phyloP scores from a whole-genome alignment of 2,888 invertebrate genomes.

The Meiosimyza decipiens region DNA sequence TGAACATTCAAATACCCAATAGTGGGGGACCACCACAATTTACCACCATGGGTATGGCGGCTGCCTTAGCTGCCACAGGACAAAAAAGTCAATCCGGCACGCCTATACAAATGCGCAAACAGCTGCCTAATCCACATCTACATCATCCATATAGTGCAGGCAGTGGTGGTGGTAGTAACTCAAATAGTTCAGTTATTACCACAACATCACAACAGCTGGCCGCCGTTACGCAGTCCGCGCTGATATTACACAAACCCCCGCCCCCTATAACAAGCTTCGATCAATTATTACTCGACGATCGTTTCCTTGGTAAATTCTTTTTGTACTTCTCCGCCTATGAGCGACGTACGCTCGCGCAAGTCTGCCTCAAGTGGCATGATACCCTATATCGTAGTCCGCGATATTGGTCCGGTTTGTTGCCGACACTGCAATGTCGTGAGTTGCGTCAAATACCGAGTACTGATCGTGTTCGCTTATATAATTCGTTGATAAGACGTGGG shows the following conservation, averaged over 20 bases:
- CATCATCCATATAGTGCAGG: constrained; percentile 58
- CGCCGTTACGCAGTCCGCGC: constrained; percentile 55
- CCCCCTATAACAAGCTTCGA: constrained; percentile 75
- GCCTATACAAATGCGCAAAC: constrained; percentile 64
- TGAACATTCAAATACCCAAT: constrained; percentile 59
- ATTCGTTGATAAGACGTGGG: constrained; percentile 84
- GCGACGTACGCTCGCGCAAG: constrained; percentile 81
- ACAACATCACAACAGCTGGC: constrained; percentile 60
- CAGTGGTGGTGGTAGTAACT: constrained; percentile 31
- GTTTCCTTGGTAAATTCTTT: constrained; percentile 87
- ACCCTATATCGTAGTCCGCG: constrained; percentile 87
- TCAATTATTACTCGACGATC: constrained; percentile 84
- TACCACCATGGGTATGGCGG: constrained; percentile 60
- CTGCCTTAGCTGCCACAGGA: constrained; percentile 50
- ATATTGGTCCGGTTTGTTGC: constrained; percentile 88
- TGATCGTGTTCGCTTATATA: constrained; percentile 76
- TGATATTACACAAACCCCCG: constrained; percentile 66
- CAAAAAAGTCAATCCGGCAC: constrained; percentile 60
- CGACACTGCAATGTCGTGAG: constrained; percentile 88
- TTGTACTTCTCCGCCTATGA: constrained; percentile 83
- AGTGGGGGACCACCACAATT: constrained; percentile 55
- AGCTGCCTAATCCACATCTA: constrained; percentile 64
- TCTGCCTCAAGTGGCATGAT: constrained; percentile 90
- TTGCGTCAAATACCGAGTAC: constrained; percentile 73
- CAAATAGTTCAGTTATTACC: constrained; percentile 17